phyloP scores from a whole-genome alignment of 2,797 vertebrate species.

The Propithecus perrieri region DNA sequence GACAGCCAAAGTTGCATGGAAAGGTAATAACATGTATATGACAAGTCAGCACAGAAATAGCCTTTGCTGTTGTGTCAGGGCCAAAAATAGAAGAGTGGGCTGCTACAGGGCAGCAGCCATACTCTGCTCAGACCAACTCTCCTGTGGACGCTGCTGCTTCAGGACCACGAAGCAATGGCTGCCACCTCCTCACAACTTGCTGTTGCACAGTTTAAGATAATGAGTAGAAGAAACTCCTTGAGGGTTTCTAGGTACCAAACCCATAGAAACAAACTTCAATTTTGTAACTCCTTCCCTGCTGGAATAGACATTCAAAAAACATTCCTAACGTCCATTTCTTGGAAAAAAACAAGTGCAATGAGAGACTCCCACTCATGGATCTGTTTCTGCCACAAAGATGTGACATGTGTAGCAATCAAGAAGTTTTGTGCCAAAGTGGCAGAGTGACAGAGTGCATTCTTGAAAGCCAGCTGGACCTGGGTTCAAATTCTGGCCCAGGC shows the following conservation, averaged over 20 bases:
- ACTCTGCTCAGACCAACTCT: background rate
- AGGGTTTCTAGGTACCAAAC: conserved; percentile 30
- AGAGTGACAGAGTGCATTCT: background rate
- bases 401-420: background rate
- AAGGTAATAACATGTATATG: background rate
- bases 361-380: background rate
- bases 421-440: background rate
- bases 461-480: background rate
- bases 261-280: conserved; percentile 13
- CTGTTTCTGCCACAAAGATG: background rate
- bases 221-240: conserved; percentile 24
- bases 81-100: conserved; percentile 3
- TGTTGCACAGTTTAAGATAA: conserved; percentile 5
- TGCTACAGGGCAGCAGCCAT: background rate
- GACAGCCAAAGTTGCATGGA: background rate
- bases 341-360: background rate
- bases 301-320: conserved; percentile 1
- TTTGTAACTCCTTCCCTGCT: background rate
- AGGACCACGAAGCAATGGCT: background rate
- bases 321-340: background rate
- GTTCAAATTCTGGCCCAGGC: background rate
- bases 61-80: conserved; percentile 20
- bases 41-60: background rate
- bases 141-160: background rate
- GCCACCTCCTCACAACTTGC: background rate